Base-by-base conservation (phyloP, 1,140 invertebrate genomes). In the Acyrthosiphon pisum region DNA sequence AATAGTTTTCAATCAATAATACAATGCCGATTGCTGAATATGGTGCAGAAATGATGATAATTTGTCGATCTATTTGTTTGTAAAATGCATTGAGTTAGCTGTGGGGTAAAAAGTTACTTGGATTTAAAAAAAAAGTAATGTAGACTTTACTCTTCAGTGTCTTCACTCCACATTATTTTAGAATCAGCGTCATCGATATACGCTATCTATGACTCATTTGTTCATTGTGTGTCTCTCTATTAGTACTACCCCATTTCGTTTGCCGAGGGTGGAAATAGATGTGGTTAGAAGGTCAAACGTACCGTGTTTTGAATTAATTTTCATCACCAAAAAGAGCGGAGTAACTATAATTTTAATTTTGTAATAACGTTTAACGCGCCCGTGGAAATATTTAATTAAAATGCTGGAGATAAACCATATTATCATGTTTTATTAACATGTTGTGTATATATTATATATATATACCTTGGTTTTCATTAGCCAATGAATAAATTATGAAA, bases 131-230 rank as follows among this genome's bases (percentile, higher is more conserved):
- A 30, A 6, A n/a, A 48, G 41, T 86, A 86, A 86, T 26, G 14
- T 26, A 44, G 41, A 86, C 41, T 46, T 86, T 30, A 50, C 26
- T 35, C 0, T 88, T 41, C 41, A 4, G 41, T 41, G 41, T 41
- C 41, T 41, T 41, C 30, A 41, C 9, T 68, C 44, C 44, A 14
- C 9, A 41, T 56, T 90, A 60, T 90, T 90, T 68, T 22, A 23
- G 53, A 60, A 90, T 56, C 48, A 56, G 56, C 87, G 30, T 87
- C 86, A 87, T 46, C 84, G 11, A 83, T 84, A 84, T 37, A 9
- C 9, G 89, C 26, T 91, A 35, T 14, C 91, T 83, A 93, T 93
- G 91, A 93, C 48, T 93, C 91, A 93, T 93, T 86, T 93, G 81
- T 86, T 53, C 20, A 9, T 41, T 35, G 60, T 91, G 46, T 93